Evolutionary conservation across 2,888 invertebrate species (phyloP).

Genomic region (Aradus depressus): DNA sequence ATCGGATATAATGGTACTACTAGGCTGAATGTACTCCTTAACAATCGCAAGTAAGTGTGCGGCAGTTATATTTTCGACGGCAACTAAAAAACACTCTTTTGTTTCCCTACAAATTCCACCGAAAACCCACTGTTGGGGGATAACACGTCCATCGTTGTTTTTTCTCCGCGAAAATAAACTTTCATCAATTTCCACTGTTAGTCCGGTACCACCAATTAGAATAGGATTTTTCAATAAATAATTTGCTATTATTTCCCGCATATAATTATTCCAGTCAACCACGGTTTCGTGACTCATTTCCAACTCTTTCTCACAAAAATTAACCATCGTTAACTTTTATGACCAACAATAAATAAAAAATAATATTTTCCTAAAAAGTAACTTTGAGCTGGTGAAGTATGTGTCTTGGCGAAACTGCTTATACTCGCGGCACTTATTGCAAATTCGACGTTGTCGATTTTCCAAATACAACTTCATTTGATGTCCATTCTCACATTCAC

Average conservation of each 20-base stretch:
- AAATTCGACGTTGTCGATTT: too few relatives aligned
- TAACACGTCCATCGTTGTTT: conserved; percentile 5
- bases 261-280: conserved; percentile 19
- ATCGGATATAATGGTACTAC: too few relatives aligned
- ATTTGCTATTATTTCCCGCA: conserved; percentile 14
- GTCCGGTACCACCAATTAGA: conserved; percentile 11
- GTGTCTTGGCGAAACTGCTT: too few relatives aligned
- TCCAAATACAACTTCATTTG: too few relatives aligned
- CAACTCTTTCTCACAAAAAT: conserved; percentile 11
- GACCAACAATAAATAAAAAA: conserved; percentile 17
- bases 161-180: conserved; percentile 13
- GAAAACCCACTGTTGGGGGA: neutral
- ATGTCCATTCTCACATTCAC: too few relatives aligned
- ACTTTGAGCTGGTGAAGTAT: too few relatives aligned
- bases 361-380: conserved; percentile 6
- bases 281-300: conserved; percentile 9
- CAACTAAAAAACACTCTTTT: neutral
- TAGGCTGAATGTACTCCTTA: too few relatives aligned
- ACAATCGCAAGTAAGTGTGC: too few relatives aligned
- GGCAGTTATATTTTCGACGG: neutral
- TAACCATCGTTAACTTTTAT: conserved; percentile 7
- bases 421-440: too few relatives aligned
- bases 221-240: neutral
- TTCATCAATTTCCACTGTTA: conserved; percentile 18
- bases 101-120: neutral